phyloP scores from a whole-genome alignment of 1,140 invertebrate species.

The Platorchestia sp. region DNA sequence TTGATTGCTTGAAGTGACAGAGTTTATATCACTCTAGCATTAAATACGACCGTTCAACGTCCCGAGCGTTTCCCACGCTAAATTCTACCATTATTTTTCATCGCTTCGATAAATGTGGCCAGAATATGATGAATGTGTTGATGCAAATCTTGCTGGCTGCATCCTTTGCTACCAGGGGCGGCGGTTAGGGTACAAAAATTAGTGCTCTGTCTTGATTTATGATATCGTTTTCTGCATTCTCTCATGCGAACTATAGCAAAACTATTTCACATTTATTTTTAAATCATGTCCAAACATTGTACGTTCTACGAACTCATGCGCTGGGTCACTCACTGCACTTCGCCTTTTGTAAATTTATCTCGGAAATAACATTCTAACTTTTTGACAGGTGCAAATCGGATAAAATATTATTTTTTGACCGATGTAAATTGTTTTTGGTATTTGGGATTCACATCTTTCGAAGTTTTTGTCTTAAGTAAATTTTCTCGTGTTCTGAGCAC shows the following conservation, averaged over 20 bases:
- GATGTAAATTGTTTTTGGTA: too few relatives aligned
- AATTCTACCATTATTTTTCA: slow-evolving; percentile 10
- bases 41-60: neutral
- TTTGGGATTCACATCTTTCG: neutral
- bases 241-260: neutral
- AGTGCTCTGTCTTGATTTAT: slow-evolving; percentile 13
- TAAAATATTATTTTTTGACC: too few relatives aligned
- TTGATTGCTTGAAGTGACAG: neutral
- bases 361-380: too few relatives aligned
- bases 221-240: neutral
- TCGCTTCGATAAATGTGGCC: neutral
- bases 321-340: neutral
- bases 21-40: neutral
- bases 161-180: slow-evolving; percentile 1
- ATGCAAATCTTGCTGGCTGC: slow-evolving; percentile 29
- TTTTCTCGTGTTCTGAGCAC: neutral
- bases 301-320: neutral
- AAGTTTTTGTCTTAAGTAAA: neutral
- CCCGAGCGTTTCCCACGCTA: neutral
- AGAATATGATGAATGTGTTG: neutral
- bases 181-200: neutral
- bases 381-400: too few relatives aligned
- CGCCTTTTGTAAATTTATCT: too few relatives aligned
- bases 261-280: neutral
- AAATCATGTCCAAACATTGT: neutral